Evolutionary conservation across 2,797 vertebrate species (phyloP), one percentile per base, ranked within the genome.

Genomic region (Tolypeutes matacus): DNA sequence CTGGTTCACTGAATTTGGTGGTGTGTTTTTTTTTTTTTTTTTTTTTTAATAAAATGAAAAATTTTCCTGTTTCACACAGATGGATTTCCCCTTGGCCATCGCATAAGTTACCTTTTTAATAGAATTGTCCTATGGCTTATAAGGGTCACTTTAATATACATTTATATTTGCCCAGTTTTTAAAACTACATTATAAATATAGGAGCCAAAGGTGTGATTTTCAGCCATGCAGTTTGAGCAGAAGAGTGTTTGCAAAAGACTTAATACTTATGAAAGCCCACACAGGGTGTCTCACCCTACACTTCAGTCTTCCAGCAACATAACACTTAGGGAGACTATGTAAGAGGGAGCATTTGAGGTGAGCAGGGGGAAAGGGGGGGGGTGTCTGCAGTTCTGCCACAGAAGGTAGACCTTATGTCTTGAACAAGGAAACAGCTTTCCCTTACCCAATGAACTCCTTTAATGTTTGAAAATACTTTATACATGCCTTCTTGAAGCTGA

Each of bases 111-210:
- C 34, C 34, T 91, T 92, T 93, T 62, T 83, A 86, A 69, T 29
- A 90, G 82, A 96, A 53, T 91, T 56, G 34, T 65, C 36, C 34
- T 95, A 93, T 95, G 83, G 42, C 46, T 93, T 88, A 65, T 36
- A 83, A 27, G 77, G 36, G 25, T 83, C 69, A 67, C 88, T 94
- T 93, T 93, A 91, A 75, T 91, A 81, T 83, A 67, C 27, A 78
- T 67, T 42, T 91, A 62, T 65, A 60, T 31, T 88, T 77, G 4
- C 42, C 34, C 12, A 60, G 62, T 86, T 94, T 96, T 58, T 20
- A 25, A 90, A 88, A 89, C 70, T 77, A 58, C 27, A 23, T 95
- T 88, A n/a, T 91, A 95, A 91, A 94, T 67, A 51, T 49, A 73
- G 65, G 93, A 86, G 9, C 7, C 49, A 2, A 10, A 70, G 75